Base-by-base conservation (phyloP, 2,888 invertebrate species). In the Tridacna crocea region DNA sequence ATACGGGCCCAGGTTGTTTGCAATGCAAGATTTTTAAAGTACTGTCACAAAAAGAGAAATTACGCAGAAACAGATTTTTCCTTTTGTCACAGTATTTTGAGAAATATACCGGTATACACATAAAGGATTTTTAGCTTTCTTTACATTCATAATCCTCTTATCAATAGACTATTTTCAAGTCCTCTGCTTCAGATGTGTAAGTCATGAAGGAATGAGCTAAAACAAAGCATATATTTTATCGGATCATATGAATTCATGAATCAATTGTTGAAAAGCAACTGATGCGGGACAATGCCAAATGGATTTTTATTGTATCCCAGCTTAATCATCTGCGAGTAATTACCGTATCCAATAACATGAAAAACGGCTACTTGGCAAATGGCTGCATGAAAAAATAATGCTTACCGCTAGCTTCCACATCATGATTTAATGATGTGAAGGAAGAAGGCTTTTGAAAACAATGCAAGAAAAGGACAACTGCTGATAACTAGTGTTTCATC, bases 261-360 rank as follows among this genome's bases (percentile, higher is more conserved):
- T 68, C 68, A 68, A 68, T 68, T 68, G 68, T 47, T 46, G 46
- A n/a, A 26, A 17, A 47, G 17, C 46, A 19, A 47, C n/a, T 68
- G 68, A 68, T 68, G 68, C 68, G 13, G 47, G 46, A 24, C 68
- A 17, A 68, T 46, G 17, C 47, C 68, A 68, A 68, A 68, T 68
- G 19, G 46, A 22, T 68, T 68, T n/a, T 36, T 68, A 68, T 68
- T 68, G 68, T 68, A n/a, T 68, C 68, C 68, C 68, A n/a, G 65
- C 27, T 65, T 36, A 65, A 65, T 26, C 65, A 68, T 2, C 68
- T 68, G 22, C 15, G 22, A 17, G n/a, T 46, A 68, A 68, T 68
- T 46, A 68, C 68, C 46, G 68, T 68, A 68, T 68, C 24, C 47
- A 68, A 46, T 68, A n/a, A 68, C 66, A 46, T n/a, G 19, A 47